These are phyloP conservation scores for Sesamia inferens DNA, from an alignment of 2,888 invertebrate species.

Conservation along the genomic window DNA sequence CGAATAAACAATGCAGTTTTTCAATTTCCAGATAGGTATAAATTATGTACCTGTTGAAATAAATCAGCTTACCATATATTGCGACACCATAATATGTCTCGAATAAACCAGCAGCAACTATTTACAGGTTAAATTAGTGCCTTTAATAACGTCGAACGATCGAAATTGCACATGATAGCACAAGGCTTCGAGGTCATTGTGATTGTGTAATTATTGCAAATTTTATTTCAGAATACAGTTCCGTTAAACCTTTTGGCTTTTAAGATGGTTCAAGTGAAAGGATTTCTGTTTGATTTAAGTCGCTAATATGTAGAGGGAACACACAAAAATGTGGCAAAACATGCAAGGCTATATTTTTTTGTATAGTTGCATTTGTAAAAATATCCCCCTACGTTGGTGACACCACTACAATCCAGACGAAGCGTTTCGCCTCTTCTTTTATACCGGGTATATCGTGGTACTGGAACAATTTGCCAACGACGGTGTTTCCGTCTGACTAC, in stretches of 20 bases:
- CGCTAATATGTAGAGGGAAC: constrained; percentile 41
- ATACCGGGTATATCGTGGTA: too few relatives aligned
- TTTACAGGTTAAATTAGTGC: constrained; percentile 49
- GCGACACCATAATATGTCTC: constrained; percentile 32
- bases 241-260: constrained; percentile 30
- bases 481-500: too few relatives aligned
- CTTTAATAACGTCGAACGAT: constrained; percentile 48
- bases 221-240: constrained; percentile 46
- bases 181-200: constrained; percentile 44
- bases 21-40: constrained; percentile 40
- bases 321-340: constrained; percentile 41
- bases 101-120: constrained; percentile 40
- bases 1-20: constrained; percentile 42
- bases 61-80: constrained; percentile 34
- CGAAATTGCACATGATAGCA: constrained; percentile 53
- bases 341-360: constrained; percentile 37
- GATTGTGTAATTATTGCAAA: constrained; percentile 54
- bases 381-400: background rate
- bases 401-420: too few relatives aligned
- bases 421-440: too few relatives aligned
- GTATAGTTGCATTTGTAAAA: constrained; percentile 15
- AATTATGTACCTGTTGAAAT: constrained; percentile 33
- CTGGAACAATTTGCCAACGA: too few relatives aligned
- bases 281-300: constrained; percentile 28
- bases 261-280: constrained; percentile 57